phyloP scores from a whole-genome alignment of 2,888 invertebrate species.

The Lucinisca nassula region DNA sequence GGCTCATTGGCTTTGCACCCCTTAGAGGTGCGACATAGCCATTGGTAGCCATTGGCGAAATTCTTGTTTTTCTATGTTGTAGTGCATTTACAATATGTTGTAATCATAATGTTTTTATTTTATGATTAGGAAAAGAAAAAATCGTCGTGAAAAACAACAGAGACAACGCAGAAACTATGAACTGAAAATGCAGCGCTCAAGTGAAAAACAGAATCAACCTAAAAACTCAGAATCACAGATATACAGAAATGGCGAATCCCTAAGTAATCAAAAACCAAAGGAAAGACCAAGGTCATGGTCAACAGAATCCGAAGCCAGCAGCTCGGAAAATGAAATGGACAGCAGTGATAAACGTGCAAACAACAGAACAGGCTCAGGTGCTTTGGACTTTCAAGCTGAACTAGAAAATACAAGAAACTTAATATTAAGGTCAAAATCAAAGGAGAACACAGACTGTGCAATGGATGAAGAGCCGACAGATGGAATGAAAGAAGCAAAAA shows the following conservation, averaged over 20 bases:
- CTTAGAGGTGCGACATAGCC: too few relatives aligned
- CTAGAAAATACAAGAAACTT: neutral
- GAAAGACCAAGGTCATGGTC: neutral
- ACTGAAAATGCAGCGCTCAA: neutral
- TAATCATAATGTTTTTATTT: too few relatives aligned
- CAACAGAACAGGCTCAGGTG: neutral
- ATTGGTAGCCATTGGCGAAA: too few relatives aligned
- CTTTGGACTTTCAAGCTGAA: slow-evolving; percentile 28
- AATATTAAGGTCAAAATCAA: slow-evolving; percentile 9
- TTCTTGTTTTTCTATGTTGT: too few relatives aligned
- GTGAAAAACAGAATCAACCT: neutral
- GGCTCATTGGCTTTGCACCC: too few relatives aligned
- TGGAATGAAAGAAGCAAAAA: neutral
- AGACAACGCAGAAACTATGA: neutral
- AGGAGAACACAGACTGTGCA: neutral
- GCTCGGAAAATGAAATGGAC: neutral
- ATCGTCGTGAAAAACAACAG: neutral
- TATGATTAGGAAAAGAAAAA: neutral
- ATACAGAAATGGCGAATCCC: neutral
- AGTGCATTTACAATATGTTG: too few relatives aligned
- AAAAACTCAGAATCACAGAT: neutral
- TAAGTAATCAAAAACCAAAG: neutral
- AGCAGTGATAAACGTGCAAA: neutral
- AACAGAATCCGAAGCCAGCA: slow-evolving; percentile 1
- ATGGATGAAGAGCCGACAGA: slow-evolving; percentile 1